phyloP scores from a whole-genome alignment of 2,797 vertebrate species.

The Microctenopoma stevenorrisi region DNA sequence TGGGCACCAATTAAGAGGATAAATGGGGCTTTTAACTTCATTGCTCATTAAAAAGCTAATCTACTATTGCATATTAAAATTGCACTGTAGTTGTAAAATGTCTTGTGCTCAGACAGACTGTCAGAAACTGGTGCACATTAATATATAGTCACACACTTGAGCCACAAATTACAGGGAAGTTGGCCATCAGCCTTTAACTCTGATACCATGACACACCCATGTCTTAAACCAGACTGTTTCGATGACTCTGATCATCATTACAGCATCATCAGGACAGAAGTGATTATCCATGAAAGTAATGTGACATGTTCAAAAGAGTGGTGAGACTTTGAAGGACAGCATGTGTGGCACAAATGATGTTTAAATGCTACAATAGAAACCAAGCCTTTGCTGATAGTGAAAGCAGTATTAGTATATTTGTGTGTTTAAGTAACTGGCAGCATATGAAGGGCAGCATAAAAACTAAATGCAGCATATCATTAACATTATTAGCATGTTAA shows the following conservation, averaged over 20 bases:
- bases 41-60: conserved; percentile 46
- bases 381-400: conserved; percentile 15
- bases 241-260: conserved; percentile 45
- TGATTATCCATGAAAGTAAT: conserved; percentile 47
- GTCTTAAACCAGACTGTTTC: conserved; percentile 27
- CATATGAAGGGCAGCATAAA: not conserved
- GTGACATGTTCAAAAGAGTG: conserved; percentile 38
- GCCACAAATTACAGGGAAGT: conserved; percentile 30
- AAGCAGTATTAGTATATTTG: conserved; percentile 7
- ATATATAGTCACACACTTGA: conserved; percentile 10
- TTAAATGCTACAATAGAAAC: conserved; percentile 24
- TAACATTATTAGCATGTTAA: not conserved
- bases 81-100: conserved; percentile 36
- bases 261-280: conserved; percentile 24
- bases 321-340: conserved; percentile 24
- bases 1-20: conserved; percentile 38
- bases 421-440: not conserved
- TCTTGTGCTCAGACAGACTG: conserved; percentile 18
- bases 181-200: conserved; percentile 46
- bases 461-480: conserved; percentile 2
- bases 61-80: conserved; percentile 43
- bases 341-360: conserved; percentile 34
- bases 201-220: conserved; percentile 34
- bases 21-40: conserved; percentile 50
- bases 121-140: conserved; percentile 11